These are phyloP conservation scores for Petrolisthes manimaculis DNA, from an alignment of 2,888 invertebrate species.

Conservation along the genomic window DNA sequence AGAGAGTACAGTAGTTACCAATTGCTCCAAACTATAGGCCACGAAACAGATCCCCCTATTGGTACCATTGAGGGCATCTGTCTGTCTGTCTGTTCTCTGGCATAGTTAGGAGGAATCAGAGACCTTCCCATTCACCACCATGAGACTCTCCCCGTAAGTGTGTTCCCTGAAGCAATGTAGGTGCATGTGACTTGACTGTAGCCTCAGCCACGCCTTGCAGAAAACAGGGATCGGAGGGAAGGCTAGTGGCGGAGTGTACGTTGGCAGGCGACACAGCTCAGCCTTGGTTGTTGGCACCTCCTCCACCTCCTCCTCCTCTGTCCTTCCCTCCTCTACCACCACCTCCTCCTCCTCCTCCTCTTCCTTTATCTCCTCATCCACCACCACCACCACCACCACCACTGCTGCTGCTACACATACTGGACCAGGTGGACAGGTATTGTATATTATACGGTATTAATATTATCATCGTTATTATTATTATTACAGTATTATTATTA, in stretches of 20 bases:
- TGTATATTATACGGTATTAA: not conserved
- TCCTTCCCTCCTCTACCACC: slow-evolving; percentile 28
- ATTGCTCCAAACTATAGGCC: too few relatives aligned
- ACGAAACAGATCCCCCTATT: too few relatives aligned
- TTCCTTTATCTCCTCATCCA: slow-evolving; percentile 23
- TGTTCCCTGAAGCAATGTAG: not conserved
- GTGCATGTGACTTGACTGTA: not conserved
- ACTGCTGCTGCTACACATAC: slow-evolving; percentile 27
- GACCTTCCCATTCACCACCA: too few relatives aligned
- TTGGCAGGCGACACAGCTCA: slow-evolving; percentile 50
- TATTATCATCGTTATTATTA: not conserved
- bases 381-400: slow-evolving; percentile 34
- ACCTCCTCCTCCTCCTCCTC: slow-evolving; percentile 28
- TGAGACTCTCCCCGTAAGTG: too few relatives aligned
- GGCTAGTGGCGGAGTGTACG: slow-evolving; percentile 29
- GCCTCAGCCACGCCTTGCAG: slow-evolving; percentile 32
- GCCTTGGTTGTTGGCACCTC: not conserved
- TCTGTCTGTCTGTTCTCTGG: too few relatives aligned
- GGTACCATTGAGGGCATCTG: too few relatives aligned
- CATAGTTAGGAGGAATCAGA: too few relatives aligned
- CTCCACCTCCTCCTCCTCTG: slow-evolving; percentile 6
- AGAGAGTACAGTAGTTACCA: too few relatives aligned
- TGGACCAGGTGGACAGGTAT: slow-evolving; percentile 51
- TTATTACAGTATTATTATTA: not conserved
- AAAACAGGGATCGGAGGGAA: slow-evolving; percentile 52